phyloP scores from a whole-genome alignment of 2,888 invertebrate species.

The Tenthredo livida region DNA sequence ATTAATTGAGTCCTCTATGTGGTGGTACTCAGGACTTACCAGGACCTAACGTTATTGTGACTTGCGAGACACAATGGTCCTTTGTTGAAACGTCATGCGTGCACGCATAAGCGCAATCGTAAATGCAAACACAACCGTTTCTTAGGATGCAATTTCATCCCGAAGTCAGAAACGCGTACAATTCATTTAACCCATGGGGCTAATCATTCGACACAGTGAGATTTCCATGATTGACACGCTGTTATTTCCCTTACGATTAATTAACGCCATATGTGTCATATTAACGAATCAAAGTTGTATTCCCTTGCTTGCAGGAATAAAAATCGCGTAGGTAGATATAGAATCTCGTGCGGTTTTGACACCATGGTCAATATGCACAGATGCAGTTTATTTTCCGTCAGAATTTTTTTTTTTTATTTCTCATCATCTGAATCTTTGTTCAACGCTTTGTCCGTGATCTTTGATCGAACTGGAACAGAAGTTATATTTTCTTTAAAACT shows the following conservation, averaged over 20 bases:
- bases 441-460: background rate
- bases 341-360: background rate
- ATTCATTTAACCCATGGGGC: background rate
- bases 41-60: constrained; percentile 53
- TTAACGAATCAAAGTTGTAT: background rate
- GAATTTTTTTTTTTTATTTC: background rate
- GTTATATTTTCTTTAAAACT: background rate
- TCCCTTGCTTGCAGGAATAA: background rate
- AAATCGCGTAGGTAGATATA: background rate
- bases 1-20: constrained; percentile 69
- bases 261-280: background rate
- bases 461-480: background rate
- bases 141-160: constrained; percentile 6
- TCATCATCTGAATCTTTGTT: background rate
- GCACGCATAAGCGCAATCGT: constrained; percentile 43
- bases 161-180: background rate
- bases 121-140: constrained; percentile 52
- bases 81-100: constrained; percentile 65
- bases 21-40: constrained; percentile 38
- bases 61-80: constrained; percentile 70
- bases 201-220: constrained; percentile 27
- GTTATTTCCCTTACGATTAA: background rate
- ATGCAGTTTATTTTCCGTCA: background rate
- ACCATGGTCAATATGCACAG: background rate
- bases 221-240: too few species aligned